Conservation (phyloP, 1,140 invertebrate species). For the Agrilus planipennis region DNA sequence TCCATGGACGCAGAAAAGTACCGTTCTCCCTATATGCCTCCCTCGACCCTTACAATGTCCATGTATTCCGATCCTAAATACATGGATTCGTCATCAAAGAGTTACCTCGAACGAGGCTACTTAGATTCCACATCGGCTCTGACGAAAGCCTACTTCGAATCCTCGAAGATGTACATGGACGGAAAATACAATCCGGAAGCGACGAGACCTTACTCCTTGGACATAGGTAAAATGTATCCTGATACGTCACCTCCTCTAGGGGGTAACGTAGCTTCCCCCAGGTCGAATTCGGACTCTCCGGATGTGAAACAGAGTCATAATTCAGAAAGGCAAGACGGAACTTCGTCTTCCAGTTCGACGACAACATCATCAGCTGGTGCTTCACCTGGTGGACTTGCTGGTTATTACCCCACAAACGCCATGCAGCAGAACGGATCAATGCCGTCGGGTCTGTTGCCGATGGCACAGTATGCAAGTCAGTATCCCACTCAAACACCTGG, state of each 20-base stretch:
- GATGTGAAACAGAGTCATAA: slow-evolving; percentile 40
- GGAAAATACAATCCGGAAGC: slow-evolving; percentile 39
- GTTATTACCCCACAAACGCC: slow-evolving; percentile 46
- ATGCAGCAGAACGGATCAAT: slow-evolving; percentile 36
- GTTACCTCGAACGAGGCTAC: slow-evolving; percentile 54
- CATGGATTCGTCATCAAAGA: slow-evolving; percentile 46
- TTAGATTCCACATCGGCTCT: slow-evolving; percentile 52
- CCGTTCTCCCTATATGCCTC: slow-evolving; percentile 53
- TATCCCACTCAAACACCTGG: slow-evolving; percentile 36
- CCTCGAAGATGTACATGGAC: slow-evolving; percentile 67
- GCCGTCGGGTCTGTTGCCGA: slow-evolving; percentile 42
- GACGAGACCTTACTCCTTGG: slow-evolving; percentile 39
- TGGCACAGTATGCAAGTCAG: slow-evolving; percentile 51
- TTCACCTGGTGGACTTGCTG: slow-evolving; percentile 44
- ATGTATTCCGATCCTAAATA: slow-evolving; percentile 60
- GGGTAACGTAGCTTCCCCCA: slow-evolving; percentile 38
- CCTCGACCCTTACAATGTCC: slow-evolving; percentile 46
- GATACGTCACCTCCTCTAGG: slow-evolving; percentile 27
- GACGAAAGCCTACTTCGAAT: slow-evolving; percentile 66
- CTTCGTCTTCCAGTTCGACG: slow-evolving; percentile 39
- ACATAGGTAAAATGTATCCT: slow-evolving; percentile 56
- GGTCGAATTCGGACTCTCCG: slow-evolving; percentile 47
- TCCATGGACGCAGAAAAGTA: slow-evolving; percentile 66
- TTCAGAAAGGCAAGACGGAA: slow-evolving; percentile 42
- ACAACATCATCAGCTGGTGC: slow-evolving; percentile 51